Percentiles rank a stretch among this genome's conserved stretches.
Evolutionary conservation across 2,888 invertebrate genomes (phyloP).

Genomic region (Linnaemya vulpina): DNA sequence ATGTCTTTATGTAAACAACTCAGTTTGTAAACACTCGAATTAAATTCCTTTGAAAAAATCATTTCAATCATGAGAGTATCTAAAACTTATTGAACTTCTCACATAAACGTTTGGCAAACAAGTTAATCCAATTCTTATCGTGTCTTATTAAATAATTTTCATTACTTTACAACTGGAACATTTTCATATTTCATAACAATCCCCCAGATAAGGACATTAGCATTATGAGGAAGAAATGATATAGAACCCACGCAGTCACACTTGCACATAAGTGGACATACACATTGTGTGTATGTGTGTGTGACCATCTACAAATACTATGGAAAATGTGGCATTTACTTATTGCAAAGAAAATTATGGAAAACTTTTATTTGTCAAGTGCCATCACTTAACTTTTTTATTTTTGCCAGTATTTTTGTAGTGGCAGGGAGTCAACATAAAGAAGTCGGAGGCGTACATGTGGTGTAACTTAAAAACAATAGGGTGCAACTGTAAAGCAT

Average conservation of each 20-base stretch:
- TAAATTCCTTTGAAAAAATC: neutral
- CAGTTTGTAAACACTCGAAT: neutral
- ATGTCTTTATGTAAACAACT: too few relatives aligned
- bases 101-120: neutral
- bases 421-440: slow-evolving; percentile 28
- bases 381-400: slow-evolving; percentile 60
- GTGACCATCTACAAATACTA: neutral
- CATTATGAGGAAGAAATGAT: neutral
- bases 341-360: slow-evolving; percentile 53
- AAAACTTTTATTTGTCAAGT: slow-evolving; percentile 67
- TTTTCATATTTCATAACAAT: slow-evolving; percentile 27
- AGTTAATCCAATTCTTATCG: slow-evolving; percentile 32
- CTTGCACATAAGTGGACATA: neutral
- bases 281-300: too few relatives aligned
- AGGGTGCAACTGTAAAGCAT: too few relatives aligned
- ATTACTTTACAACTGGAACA: slow-evolving; percentile 34
- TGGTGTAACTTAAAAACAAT: too few relatives aligned
- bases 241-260: neutral
- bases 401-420: neutral
- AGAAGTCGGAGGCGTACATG: neutral
- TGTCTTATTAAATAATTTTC: slow-evolving; percentile 38
- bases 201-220: slow-evolving; percentile 37
- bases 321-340: slow-evolving; percentile 29
- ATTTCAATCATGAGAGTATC: neutral
- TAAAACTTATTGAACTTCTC: neutral